Conservation (phyloP, 2,113 vertebrate species). For the Takifugu flavidus region DNA sequence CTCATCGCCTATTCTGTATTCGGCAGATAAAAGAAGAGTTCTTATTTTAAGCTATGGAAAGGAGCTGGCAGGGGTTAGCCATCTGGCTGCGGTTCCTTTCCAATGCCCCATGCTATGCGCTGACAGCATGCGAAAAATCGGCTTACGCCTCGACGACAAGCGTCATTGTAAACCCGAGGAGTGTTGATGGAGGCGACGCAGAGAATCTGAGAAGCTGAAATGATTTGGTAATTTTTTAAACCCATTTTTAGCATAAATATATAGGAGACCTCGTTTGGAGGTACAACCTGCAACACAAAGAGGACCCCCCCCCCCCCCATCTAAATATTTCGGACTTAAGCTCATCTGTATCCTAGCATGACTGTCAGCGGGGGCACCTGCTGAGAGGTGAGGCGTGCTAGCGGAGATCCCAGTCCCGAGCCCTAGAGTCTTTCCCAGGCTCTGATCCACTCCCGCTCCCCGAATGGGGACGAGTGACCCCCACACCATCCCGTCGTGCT, state of each 20-base stretch:
- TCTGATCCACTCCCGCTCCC: conserved; percentile 82
- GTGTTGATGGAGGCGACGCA: conserved; percentile 5
- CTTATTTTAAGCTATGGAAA: conserved; percentile 72
- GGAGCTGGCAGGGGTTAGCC: conserved; percentile 79
- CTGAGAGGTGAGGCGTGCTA: conserved; percentile 67
- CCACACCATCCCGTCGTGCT: conserved; percentile 72
- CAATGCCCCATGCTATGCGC: conserved; percentile 60
- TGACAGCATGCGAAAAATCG: conserved; percentile 66
- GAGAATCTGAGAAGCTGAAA: conserved; percentile 21
- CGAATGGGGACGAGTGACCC: conserved; percentile 74
- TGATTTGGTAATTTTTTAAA: neutral
- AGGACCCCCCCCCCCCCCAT: conserved; percentile 12
- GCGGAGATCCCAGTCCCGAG: conserved; percentile 65
- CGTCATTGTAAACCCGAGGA: conserved; percentile 37
- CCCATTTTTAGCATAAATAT: conserved; percentile 7
- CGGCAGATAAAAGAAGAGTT: conserved; percentile 60
- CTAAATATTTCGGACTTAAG: conserved; percentile 43
- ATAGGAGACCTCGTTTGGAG: conserved; percentile 1
- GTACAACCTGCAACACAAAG: conserved; percentile 39
- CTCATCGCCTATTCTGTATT: conserved; percentile 65
- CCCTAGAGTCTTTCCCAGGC: conserved; percentile 86
- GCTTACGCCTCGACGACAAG: conserved; percentile 56
- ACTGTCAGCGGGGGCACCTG: conserved; percentile 62
- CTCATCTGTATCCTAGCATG: conserved; percentile 24
- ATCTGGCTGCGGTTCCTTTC: conserved; percentile 58